Evolutionary conservation across 2,113 vertebrate genomes (phyloP).

Genomic region (Collichthys lucidus): DNA sequence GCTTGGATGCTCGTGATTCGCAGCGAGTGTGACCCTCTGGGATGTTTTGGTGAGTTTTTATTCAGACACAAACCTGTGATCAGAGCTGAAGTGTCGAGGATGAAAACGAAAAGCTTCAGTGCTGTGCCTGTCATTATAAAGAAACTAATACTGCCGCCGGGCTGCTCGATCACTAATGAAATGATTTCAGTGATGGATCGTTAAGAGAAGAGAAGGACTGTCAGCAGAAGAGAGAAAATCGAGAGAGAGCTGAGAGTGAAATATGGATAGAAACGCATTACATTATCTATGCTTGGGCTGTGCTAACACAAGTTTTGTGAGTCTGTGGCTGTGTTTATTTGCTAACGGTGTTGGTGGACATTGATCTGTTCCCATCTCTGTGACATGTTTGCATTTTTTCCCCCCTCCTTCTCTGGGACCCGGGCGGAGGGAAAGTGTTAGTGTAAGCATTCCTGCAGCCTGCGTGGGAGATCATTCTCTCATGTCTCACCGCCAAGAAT

Average conservation of each 20-base stretch:
- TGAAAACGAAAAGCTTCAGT: slow-evolving; percentile 48
- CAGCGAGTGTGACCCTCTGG: slow-evolving; percentile 40
- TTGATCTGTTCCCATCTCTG: slow-evolving; percentile 61
- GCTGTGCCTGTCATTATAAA: slow-evolving; percentile 40
- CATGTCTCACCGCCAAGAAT: slow-evolving; percentile 71
- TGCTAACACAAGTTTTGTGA: slow-evolving; percentile 38
- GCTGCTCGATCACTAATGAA: slow-evolving; percentile 53
- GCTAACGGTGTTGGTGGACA: slow-evolving; percentile 53
- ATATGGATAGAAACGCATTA: slow-evolving; percentile 20
- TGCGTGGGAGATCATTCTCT: slow-evolving; percentile 72
- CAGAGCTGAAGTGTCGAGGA: slow-evolving; percentile 49
- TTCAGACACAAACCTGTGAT: slow-evolving; percentile 58
- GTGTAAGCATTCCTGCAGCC: slow-evolving; percentile 76
- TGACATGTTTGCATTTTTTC: slow-evolving; percentile 55
- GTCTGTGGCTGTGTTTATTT: slow-evolving; percentile 44
- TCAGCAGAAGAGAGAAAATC: slow-evolving; percentile 6
- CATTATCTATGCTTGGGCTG: slow-evolving; percentile 27
- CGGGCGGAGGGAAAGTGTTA: slow-evolving; percentile 60
- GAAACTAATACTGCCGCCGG: slow-evolving; percentile 30
- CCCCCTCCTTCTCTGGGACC: slow-evolving; percentile 12
- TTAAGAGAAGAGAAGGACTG: slow-evolving; percentile 22
- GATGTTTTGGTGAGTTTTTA: slow-evolving; percentile 40
- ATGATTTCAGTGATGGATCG: slow-evolving; percentile 60
- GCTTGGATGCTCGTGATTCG: slow-evolving; percentile 35
- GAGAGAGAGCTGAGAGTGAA: slow-evolving; percentile 4